These are phyloP conservation scores for Mesodorylaimus sp. DNA, from an alignment of 2,888 invertebrate genomes.

Conservation along the genomic window DNA sequence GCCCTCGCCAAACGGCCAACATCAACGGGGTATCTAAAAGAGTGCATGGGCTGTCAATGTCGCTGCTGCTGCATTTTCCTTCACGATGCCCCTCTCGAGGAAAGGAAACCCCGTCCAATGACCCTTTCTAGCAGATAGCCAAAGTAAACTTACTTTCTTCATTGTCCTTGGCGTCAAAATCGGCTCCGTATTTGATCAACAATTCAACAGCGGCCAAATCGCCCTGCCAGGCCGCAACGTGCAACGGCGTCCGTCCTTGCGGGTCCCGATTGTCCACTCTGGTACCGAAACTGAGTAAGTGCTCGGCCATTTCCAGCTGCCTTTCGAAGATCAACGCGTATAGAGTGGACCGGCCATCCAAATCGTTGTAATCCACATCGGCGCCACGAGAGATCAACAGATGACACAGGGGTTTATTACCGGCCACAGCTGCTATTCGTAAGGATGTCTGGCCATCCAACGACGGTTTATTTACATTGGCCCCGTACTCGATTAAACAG, in stretches of 20 bases:
- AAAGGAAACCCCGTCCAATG: no score
- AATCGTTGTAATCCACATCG: conserved; percentile 69
- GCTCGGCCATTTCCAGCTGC: conserved; percentile 20
- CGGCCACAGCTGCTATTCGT: conserved; percentile 55
- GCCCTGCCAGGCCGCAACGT: conserved; percentile 27
- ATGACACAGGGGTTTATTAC: conserved; percentile 53
- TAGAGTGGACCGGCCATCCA: conserved; percentile 72
- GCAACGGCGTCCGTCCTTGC: conserved; percentile 19
- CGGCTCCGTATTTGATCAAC: conserved; percentile 14
- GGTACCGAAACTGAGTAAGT: conserved; percentile 47
- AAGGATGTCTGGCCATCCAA: conserved; percentile 58
- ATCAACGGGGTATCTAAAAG: conserved; percentile 15
- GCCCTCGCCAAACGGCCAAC: conserved; percentile 17
- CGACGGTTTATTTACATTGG: conserved; percentile 47
- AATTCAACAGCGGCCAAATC: conserved; percentile 46
- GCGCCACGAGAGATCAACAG: conserved; percentile 53
- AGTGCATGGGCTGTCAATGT: not conserved
- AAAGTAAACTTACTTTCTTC: conserved; percentile 22
- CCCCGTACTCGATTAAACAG: conserved; percentile 51
- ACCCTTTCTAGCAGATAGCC: no score
- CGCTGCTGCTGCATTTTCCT: not conserved
- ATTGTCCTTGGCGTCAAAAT: conserved; percentile 27
- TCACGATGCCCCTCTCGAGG: no score
- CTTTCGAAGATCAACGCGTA: conserved; percentile 77
- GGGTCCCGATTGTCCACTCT: conserved; percentile 21